Conservation (phyloP, 2,797 vertebrate species). For the Pangasius krempfi region DNA sequence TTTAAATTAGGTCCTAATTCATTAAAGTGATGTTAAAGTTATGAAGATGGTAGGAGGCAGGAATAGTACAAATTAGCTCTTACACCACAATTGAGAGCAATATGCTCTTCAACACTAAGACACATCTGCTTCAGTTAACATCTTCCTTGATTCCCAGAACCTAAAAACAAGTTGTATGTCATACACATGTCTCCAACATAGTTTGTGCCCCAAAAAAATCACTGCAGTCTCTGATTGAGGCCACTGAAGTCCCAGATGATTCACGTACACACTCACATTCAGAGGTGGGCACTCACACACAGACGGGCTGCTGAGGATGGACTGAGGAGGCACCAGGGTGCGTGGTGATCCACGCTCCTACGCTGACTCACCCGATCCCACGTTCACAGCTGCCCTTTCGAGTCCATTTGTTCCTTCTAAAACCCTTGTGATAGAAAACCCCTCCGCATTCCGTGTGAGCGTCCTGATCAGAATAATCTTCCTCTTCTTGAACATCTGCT, state of each 20-base stretch:
- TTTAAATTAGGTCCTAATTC: neutral
- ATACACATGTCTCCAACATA: neutral
- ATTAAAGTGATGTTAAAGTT: neutral
- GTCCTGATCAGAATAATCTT: slow-evolving; percentile 27
- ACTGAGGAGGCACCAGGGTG: slow-evolving; percentile 31
- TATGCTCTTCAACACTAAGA: neutral
- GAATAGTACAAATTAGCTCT: neutral
- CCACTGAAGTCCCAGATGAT: neutral
- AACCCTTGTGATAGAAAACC: slow-evolving; percentile 16
- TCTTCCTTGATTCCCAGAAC: neutral
- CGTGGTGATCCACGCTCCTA: slow-evolving; percentile 36
- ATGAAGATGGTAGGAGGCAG: neutral
- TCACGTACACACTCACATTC: slow-evolving; percentile 5
- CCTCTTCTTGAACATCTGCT: slow-evolving; percentile 14
- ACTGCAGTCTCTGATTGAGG: slow-evolving; percentile 5
- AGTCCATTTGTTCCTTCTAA: slow-evolving; percentile 39
- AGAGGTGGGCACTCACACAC: slow-evolving; percentile 38
- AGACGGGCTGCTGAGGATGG: slow-evolving; percentile 28
- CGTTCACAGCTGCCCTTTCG: slow-evolving; percentile 52
- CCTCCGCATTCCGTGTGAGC: neutral
- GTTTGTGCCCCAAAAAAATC: neutral
- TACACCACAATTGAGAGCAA: neutral
- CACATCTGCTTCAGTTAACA: neutral
- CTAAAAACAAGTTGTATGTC: neutral
- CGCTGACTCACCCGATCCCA: slow-evolving; percentile 51